These are phyloP conservation scores for Nematostella vectensis DNA, from an alignment of 92 coral and sea anemone species.

Conservation along the genomic window DNA sequence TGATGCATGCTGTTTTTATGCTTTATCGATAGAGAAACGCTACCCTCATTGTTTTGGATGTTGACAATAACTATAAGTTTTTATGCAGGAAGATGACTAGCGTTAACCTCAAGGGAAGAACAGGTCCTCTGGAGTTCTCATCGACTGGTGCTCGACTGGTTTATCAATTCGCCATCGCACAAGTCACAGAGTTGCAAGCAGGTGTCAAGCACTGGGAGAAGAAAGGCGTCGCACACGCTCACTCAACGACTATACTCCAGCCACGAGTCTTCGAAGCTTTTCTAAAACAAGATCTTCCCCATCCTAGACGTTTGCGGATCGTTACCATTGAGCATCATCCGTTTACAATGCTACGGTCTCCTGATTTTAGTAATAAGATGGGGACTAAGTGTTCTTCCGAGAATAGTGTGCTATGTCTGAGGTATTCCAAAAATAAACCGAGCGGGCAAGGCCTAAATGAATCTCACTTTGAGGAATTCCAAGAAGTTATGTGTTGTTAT, in stretches of 20 bases:
- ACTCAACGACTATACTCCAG: conserved; percentile 7
- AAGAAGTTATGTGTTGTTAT: conserved; percentile 49
- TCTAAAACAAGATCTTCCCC: conserved; percentile 47
- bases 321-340: conserved; percentile 65
- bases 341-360: conserved; percentile 48
- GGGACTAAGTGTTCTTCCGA: conserved; percentile 49
- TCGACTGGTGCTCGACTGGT: conserved; percentile 39
- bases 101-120: conserved; percentile 30
- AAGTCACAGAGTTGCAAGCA: conserved; percentile 6
- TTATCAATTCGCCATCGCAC: conserved; percentile 38
- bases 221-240: conserved; percentile 32
- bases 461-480: neutral
- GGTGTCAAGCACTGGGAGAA: conserved; percentile 38
- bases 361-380: conserved; percentile 48
- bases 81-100: conserved; percentile 47
- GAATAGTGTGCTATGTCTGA: conserved; percentile 47
- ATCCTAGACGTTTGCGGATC: conserved; percentile 59
- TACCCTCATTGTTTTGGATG: no score
- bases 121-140: conserved; percentile 57
- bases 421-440: conserved; percentile 7
- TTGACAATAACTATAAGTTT: no score
- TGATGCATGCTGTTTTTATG: no score
- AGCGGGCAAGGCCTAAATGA: neutral
- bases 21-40: no score
- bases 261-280: conserved; percentile 46